A percentile compares a stretch with the other conserved stretches of the same genome.
Conservation (phyloP, 2,888 invertebrate genomes). For the Dasypogon diadema region DNA sequence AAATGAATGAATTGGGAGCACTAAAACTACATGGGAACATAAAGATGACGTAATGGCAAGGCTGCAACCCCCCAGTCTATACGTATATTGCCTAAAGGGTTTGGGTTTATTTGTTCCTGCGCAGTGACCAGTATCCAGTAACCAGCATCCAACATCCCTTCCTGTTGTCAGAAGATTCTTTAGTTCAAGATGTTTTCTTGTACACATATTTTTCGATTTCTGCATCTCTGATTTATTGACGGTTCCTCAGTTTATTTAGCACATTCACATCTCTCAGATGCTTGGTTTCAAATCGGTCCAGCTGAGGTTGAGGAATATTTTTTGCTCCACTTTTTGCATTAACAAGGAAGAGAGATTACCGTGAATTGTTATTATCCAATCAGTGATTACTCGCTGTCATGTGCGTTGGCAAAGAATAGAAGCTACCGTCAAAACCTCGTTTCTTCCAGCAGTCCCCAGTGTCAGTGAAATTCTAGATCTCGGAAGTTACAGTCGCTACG, state of each 20-base stretch:
- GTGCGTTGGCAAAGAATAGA: constrained; percentile 35
- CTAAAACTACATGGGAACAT: neutral
- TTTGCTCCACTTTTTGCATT: constrained; percentile 22
- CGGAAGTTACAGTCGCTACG: constrained; percentile 25
- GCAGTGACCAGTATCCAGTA: constrained; percentile 27
- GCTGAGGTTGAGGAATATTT: neutral
- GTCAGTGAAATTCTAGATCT: constrained; percentile 28
- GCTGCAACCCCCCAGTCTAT: neutral
- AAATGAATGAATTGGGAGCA: constrained; percentile 32
- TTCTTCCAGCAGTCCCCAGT: constrained; percentile 23
- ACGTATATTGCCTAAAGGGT: constrained; percentile 14
- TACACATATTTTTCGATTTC: too few relatives aligned
- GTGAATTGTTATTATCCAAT: constrained; percentile 42
- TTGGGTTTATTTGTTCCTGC: constrained; percentile 54
- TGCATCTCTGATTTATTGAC: constrained; percentile 2
- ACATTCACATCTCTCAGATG: neutral
- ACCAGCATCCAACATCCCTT: constrained; percentile 25
- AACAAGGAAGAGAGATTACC: constrained; percentile 46
- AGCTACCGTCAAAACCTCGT: constrained; percentile 11
- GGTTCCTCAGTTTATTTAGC: neutral
- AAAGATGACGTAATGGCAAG: neutral
- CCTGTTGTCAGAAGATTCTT: constrained; percentile 7
- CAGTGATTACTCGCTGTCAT: constrained; percentile 45
- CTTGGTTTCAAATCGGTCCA: constrained; percentile 23
- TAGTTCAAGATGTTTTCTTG: too few relatives aligned